Evolutionary conservation across 2,113 vertebrate genomes (phyloP).

Genomic region (Onychorhynchus coronatus): DNA sequence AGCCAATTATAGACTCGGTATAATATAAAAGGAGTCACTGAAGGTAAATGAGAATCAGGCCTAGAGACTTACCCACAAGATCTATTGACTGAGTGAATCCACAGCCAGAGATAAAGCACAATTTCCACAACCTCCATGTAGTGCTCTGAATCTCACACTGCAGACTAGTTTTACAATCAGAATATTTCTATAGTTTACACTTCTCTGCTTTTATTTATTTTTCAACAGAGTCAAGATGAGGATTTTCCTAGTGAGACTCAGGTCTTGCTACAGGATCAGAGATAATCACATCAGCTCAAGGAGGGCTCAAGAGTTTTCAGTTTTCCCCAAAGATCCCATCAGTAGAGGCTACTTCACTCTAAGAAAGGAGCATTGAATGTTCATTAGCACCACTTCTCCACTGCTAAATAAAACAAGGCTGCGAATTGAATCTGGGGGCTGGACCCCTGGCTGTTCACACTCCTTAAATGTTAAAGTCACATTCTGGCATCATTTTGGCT

Average conservation of each 20-base stretch:
- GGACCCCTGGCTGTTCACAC: accelerated
- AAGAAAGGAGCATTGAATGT: background rate
- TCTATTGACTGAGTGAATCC: background rate
- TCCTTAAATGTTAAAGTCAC: background rate
- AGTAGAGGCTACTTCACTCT: background rate
- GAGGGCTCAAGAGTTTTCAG: background rate
- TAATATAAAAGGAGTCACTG: background rate
- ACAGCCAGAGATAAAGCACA: background rate
- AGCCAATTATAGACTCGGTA: background rate
- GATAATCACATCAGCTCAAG: background rate
- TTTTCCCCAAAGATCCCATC: background rate
- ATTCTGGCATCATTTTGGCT: background rate
- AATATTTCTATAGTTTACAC: background rate
- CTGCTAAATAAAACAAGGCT: background rate
- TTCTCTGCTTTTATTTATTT: background rate
- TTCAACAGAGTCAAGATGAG: background rate
- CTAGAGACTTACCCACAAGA: background rate
- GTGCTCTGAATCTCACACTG: background rate
- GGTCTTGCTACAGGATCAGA: background rate
- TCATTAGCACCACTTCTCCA: background rate
- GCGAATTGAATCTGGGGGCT: background rate
- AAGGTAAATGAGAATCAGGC: background rate
- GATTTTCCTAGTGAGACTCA: background rate
- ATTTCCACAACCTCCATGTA: background rate
- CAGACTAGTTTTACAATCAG: background rate